Percentiles rank a stretch among this genome's conserved stretches.
These are phyloP conservation scores for Fulmarus glacialis DNA, from an alignment of 2,113 vertebrate genomes.

Conservation along the genomic window DNA sequence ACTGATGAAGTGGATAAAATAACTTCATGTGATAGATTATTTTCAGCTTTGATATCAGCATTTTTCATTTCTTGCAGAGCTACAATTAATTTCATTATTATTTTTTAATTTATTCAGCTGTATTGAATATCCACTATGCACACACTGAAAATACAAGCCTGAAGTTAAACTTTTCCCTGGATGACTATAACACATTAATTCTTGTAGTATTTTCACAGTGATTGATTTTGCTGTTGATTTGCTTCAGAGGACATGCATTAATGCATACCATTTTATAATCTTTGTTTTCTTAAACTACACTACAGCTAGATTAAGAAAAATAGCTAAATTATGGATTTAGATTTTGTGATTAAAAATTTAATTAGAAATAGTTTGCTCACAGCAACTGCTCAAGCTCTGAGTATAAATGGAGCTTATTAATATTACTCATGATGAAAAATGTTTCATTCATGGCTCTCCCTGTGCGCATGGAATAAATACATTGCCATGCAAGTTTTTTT, in stretches of 20 bases:
- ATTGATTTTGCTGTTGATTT: conserved; percentile 15
- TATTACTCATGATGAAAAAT: background rate
- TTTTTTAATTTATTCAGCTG: background rate
- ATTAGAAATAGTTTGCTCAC: background rate
- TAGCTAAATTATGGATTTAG: background rate
- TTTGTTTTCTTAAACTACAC: background rate
- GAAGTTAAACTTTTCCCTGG: background rate
- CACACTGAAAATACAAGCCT: background rate
- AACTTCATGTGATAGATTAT: background rate
- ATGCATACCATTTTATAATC: background rate
- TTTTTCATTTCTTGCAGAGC: background rate
- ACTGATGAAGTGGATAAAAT: background rate
- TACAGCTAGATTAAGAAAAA: conserved; percentile 24
- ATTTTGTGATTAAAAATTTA: background rate
- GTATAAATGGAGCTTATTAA: background rate
- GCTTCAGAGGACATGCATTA: background rate
- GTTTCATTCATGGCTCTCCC: background rate
- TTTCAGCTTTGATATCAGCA: background rate
- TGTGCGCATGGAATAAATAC: background rate
- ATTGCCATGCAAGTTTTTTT: background rate
- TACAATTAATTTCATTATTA: background rate
- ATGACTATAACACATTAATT: background rate
- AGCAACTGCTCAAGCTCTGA: background rate
- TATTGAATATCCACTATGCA: background rate
- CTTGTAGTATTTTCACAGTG: background rate